These are phyloP conservation scores for Cirrhinus mrigala DNA, from an alignment of 2,797 vertebrate species.

Conservation along the genomic window DNA sequence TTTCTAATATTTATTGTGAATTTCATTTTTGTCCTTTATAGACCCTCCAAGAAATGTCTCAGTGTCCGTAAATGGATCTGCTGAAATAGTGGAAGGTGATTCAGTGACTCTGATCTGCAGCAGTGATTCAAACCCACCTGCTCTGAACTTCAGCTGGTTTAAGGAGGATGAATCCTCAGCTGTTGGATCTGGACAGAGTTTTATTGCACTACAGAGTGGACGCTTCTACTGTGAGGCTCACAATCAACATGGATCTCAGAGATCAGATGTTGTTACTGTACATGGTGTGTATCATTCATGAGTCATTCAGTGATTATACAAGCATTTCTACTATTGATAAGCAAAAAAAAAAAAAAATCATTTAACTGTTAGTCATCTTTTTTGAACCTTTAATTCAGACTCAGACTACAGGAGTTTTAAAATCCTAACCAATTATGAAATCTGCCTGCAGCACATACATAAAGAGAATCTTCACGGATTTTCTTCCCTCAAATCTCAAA, in stretches of 20 bases:
- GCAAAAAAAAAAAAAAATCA: too few relatives aligned
- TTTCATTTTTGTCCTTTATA: background rate
- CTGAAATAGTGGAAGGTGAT: background rate
- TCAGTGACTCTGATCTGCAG: conserved; percentile 15
- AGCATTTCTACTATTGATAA: background rate
- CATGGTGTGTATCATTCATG: background rate
- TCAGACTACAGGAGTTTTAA: too few relatives aligned
- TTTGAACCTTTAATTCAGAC: too few relatives aligned
- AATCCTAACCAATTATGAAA: too few relatives aligned
- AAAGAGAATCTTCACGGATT: too few relatives aligned
- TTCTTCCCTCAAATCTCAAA: too few relatives aligned
- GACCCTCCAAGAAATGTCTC: fast-evolving
- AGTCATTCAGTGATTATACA: background rate
- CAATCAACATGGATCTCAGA: background rate
- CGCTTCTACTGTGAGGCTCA: too few relatives aligned
- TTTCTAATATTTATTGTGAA: background rate
- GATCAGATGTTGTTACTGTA: background rate
- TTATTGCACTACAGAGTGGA: too few relatives aligned
- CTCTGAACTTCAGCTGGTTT: background rate
- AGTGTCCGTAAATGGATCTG: background rate
- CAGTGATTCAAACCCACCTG: background rate
- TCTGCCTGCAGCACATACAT: too few relatives aligned
- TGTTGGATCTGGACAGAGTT: too few relatives aligned
- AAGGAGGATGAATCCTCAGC: too few relatives aligned
- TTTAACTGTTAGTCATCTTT: too few relatives aligned